Percentiles rank a stretch among this genome's conserved stretches.
phyloP scores from a whole-genome alignment of 2,797 vertebrate genomes.

The Gobionotothen gibberifrons region DNA sequence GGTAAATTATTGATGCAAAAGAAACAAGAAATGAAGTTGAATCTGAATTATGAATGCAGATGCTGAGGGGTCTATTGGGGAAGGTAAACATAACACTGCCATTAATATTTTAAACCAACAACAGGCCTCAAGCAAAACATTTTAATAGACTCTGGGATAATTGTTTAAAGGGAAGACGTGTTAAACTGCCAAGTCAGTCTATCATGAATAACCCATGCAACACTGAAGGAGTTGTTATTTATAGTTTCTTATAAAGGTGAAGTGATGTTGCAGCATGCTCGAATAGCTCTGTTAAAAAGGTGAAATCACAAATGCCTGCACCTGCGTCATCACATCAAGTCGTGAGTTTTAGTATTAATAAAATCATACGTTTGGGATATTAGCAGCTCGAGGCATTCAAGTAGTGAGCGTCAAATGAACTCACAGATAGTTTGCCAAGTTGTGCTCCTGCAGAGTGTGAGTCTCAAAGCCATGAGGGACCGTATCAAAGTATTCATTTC shows the following conservation, averaged over 20 bases:
- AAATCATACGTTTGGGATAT: not conserved
- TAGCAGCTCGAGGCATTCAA: not conserved
- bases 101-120: constrained; percentile 4
- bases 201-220: not conserved
- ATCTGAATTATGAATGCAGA: constrained; percentile 3
- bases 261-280: constrained; percentile 16
- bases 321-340: not conserved
- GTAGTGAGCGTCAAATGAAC: constrained; percentile 44
- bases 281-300: not conserved
- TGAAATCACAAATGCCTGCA: not conserved
- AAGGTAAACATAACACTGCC: not conserved
- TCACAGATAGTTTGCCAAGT: constrained; percentile 87
- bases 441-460: constrained; percentile 86
- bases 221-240: not conserved
- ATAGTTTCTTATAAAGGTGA: constrained; percentile 2
- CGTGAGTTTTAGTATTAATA: constrained; percentile 9
- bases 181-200: constrained; percentile 3
- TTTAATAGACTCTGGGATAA: not conserved
- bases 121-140: not conserved
- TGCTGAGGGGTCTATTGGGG: not conserved
- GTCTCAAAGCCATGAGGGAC: constrained; percentile 85
- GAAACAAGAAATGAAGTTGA: not conserved
- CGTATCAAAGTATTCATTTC: constrained; percentile 84
- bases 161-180: not conserved
- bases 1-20: constrained; percentile 9